A percentile compares a stretch with the other conserved stretches of the same genome.
phyloP scores from a whole-genome alignment of 2,113 vertebrate genomes.

The Tachuris rubrigastra region DNA sequence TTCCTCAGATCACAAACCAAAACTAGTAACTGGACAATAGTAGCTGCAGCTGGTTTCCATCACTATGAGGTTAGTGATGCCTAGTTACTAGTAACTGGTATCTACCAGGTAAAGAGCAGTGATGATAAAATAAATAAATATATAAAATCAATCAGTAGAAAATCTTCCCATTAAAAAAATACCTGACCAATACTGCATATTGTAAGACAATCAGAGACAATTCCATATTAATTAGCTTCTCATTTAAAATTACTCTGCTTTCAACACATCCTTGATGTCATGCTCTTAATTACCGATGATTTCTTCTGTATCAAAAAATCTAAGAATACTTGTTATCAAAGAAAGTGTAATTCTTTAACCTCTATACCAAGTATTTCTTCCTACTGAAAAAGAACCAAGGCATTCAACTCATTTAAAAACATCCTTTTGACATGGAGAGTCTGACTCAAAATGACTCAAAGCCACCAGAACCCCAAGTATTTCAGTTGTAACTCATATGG shows the following conservation, averaged over 20 bases:
- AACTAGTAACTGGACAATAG: not conserved
- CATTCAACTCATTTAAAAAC: not conserved
- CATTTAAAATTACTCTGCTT: not conserved
- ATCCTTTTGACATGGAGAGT: not conserved
- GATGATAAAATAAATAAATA: not conserved
- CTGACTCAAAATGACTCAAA: not conserved
- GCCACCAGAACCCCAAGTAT: not conserved
- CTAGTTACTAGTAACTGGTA: not conserved
- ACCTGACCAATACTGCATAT: not conserved
- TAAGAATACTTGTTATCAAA: not conserved
- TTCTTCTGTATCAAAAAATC: not conserved
- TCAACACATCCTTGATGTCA: not conserved
- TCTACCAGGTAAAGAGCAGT: not conserved
- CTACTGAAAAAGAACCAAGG: not conserved
- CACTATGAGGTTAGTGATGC: not conserved
- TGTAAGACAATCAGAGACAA: not conserved
- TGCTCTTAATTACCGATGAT: not conserved
- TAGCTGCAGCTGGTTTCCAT: not conserved
- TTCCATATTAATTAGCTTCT: not conserved
- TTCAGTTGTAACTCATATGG: not conserved
- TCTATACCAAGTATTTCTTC: not conserved
- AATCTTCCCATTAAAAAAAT: not conserved
- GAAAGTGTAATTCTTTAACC: not conserved
- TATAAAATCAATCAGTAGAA: not conserved
- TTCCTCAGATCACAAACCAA: not conserved